Evolutionary conservation across 2,888 invertebrate genomes (phyloP), one percentile per base, ranked within the genome.

Genomic region (Spicauda simplicius): DNA sequence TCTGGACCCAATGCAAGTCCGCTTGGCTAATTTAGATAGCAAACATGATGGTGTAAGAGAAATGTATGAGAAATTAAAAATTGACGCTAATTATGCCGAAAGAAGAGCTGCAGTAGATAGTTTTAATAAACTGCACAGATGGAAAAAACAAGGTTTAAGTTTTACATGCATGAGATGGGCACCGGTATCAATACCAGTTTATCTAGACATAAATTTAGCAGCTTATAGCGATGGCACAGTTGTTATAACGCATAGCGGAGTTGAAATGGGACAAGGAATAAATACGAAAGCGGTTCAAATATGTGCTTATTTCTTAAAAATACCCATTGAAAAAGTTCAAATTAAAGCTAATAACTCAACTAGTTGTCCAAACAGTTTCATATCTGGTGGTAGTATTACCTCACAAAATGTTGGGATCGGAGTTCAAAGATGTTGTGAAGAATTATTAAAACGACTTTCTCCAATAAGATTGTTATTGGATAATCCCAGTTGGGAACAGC

Each of bases 181-280:
- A 16, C 33, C 94, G 0, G 94, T 95, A 0, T 87, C 95, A 88
- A 90, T 91, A 69, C 94, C 84, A 86, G 88, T 5, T 77, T 95
- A 60, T 74, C 78, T 62, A 79, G 88, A 72, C 82, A 93, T 61
- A 81, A 91, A 64, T 93, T 86, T 96, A 37, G 93, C 94, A 0
- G 94, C 97, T 65, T 76, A 93, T 93, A 33, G 92, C 0, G 95
- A 96, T 78, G 96, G 95, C 0, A 93, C 94, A 4, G 95, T 97
- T 0, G 88, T 94, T 2, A 90, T 97, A 16, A 84, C 94, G 1
- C 96, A 96, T 70, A 95, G 94, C 56, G 95, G 95, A 1, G 85
- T 95, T 20, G 96, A 96, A 88, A 94, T 95, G 81, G 97, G 97
- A 0, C 97, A 97, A 90, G 97, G 97, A 0, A 91, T 97, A 61